Conservation (phyloP, 2,888 invertebrate species). For the Bombyx huttoni region DNA sequence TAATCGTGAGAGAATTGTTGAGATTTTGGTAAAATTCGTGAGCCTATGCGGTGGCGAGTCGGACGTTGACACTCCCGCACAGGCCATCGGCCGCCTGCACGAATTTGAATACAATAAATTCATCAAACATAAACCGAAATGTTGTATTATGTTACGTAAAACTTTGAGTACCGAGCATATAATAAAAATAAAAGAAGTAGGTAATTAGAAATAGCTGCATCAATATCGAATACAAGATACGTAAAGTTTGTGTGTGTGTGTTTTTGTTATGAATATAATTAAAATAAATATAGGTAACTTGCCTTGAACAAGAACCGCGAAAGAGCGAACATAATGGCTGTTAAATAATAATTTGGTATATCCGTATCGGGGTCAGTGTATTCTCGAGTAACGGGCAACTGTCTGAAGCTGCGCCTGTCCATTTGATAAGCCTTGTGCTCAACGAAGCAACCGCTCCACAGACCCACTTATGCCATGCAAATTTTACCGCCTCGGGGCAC, state of each 20-base stretch:
- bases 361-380: conserved; percentile 57
- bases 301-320: neutral
- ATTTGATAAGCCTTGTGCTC: conserved; percentile 11
- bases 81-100: conserved; percentile 16
- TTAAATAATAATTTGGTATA: conserved; percentile 30
- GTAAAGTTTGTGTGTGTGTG: no score
- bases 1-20: conserved; percentile 25
- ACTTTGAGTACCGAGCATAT: neutral
- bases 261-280: neutral
- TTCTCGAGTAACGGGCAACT: conserved; percentile 44
- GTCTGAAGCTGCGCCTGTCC: conserved; percentile 37
- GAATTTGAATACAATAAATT: neutral
- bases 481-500: conserved; percentile 26
- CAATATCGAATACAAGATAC: no score
- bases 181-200: no score
- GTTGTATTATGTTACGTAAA: neutral
- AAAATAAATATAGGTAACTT: neutral
- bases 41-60: conserved; percentile 10
- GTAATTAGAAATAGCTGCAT: no score
- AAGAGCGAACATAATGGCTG: conserved; percentile 14
- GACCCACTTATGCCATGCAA: conserved; percentile 37
- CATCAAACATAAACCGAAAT: neutral
- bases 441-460: conserved; percentile 23
- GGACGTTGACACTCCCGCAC: conserved; percentile 38
- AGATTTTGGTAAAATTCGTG: conserved; percentile 27